Evolutionary conservation across 2,113 vertebrate genomes (phyloP).

Genomic region (Oenanthe melanoleuca): DNA sequence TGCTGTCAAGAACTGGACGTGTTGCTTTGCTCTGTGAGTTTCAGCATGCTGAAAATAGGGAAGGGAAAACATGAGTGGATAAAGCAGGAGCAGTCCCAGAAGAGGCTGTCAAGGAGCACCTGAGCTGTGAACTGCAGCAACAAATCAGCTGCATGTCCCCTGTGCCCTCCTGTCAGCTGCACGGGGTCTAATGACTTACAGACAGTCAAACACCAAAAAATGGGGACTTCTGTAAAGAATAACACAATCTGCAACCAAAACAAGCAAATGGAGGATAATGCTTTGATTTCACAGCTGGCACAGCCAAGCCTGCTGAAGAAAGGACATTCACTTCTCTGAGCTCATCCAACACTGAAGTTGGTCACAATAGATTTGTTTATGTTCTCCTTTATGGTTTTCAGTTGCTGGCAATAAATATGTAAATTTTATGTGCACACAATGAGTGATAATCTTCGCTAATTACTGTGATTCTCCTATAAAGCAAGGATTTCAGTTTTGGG

Average conservation of each 20-base stretch:
- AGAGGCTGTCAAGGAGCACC: neutral
- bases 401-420: neutral
- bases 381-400: neutral
- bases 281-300: neutral
- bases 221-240: neutral
- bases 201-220: neutral
- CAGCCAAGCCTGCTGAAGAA: neutral
- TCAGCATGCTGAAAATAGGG: neutral
- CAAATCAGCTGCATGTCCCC: rapidly evolving
- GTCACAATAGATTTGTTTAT: neutral
- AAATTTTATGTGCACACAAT: neutral
- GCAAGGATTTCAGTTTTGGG: neutral
- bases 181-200: neutral
- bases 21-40: neutral
- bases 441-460: neutral
- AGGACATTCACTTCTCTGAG: rapidly evolving
- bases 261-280: neutral
- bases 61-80: neutral
- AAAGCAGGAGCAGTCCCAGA: neutral
- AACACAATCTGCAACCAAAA: neutral
- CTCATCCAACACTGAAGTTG: neutral
- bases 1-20: neutral
- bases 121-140: neutral
- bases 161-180: neutral
- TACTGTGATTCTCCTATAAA: neutral